These are phyloP conservation scores for Pachyrhynchus sulphureomaculatus DNA, from an alignment of 1,140 invertebrate species.

Conservation along the genomic window DNA sequence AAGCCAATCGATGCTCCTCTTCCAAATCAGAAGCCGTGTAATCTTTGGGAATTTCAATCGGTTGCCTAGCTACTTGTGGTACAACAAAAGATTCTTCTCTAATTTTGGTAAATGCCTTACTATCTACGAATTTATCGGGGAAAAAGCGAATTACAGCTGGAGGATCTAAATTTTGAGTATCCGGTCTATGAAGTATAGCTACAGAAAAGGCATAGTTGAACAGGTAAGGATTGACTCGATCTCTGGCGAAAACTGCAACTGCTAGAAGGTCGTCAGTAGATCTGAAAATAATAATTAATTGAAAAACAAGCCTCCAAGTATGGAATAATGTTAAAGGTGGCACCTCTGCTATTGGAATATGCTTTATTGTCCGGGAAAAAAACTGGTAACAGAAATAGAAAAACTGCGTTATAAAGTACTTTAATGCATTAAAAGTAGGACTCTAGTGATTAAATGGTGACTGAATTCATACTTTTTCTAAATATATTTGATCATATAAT, in stretches of 20 bases:
- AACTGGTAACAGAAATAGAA: no score
- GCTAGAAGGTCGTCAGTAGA: slow-evolving; percentile 71
- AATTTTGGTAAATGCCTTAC: slow-evolving; percentile 65
- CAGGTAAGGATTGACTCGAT: slow-evolving; percentile 73
- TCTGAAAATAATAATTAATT: slow-evolving; percentile 59
- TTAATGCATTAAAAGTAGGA: no score
- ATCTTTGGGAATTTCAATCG: slow-evolving; percentile 64
- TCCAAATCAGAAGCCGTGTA: slow-evolving; percentile 67
- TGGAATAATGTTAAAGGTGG: no score
- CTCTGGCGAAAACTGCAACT: slow-evolving; percentile 67
- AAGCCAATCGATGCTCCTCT: slow-evolving; percentile 64
- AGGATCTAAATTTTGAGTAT: slow-evolving; percentile 69
- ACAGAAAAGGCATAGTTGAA: slow-evolving; percentile 78
- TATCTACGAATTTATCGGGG: slow-evolving; percentile 76
- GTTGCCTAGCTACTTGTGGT: slow-evolving; percentile 58
- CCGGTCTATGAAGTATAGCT: slow-evolving; percentile 70
- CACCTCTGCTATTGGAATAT: no score
- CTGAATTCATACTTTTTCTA: no score
- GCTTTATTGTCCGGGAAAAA: no score
- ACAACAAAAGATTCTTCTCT: slow-evolving; percentile 69
- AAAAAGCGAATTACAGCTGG: slow-evolving; percentile 71
- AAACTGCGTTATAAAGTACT: no score
- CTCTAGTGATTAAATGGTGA: no score
- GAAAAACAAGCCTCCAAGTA: no score
- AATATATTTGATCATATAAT: no score